Base-by-base conservation (phyloP, 2,797 vertebrate species). In the Distichodus sexfasciatus region DNA sequence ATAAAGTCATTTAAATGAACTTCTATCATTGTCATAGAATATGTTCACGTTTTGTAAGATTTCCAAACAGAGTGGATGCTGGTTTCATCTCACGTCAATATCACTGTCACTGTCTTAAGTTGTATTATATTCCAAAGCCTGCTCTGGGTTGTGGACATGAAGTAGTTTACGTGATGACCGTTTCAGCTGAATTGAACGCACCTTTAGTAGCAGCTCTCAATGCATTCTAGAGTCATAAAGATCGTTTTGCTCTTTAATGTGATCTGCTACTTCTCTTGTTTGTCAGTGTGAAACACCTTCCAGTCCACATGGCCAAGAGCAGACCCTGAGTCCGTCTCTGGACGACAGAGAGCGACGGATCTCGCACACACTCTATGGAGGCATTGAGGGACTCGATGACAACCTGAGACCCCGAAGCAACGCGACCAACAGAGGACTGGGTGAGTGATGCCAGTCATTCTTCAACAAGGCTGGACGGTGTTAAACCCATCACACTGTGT, bases 301-400 rank as follows among this genome's bases (percentile, higher is more conserved):
- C 68, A 95, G 92, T 81, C 94, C 93, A 4, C 82, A 88, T 0
- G 92, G 91, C 61, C 86, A 92, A 0, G 94, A 93, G 74, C 85
- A 93, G 80, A 86, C 89, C 10, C 79, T 92, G 17, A 94, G 93
- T 79, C 88, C 90, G 0, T 83, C 92, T 24, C 80, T 96, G 85
- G 94, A 96, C 0, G 96, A 97, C 14, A 88, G 94, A 35, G 96
- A 98, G 70, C 90, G 96, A 3, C 87, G 96, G 29, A 98, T 98
- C 86, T 98, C 96, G 57, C 96, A 97, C 78, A 96, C 95, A 0
- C 82, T 98, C 2, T 98, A 96, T 0, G 82, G 93, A 0, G 93
- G 92, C n/a, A 92, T 97, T 0, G 96, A 98, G 76, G 95, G 92
- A 0, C 90, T 96, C 1, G 92, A 90, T 1, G 95, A 97, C 60